Percentiles rank a stretch among this genome's conserved stretches.
Evolutionary conservation across 2,113 vertebrate genomes (phyloP).

Genomic region (Lepus timidus): DNA sequence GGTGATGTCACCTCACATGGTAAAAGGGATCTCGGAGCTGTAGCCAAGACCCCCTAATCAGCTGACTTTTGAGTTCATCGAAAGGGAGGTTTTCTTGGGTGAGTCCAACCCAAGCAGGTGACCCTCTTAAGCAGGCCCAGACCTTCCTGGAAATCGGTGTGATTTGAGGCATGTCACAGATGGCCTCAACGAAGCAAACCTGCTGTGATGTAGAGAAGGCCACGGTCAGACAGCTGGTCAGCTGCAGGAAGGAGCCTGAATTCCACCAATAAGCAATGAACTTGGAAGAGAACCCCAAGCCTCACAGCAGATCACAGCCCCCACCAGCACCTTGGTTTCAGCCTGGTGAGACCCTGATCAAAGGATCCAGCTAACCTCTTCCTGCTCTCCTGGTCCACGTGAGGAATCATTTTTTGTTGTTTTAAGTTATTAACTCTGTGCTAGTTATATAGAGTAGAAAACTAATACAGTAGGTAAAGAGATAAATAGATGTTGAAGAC

Average conservation of each 20-base stretch:
- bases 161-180: background rate
- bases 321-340: background rate
- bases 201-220: background rate
- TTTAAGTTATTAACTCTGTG: background rate
- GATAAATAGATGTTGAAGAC: background rate
- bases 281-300: background rate
- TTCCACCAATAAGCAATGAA: background rate
- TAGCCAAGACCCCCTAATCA: background rate
- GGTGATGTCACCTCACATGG: background rate
- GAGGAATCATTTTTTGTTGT: background rate
- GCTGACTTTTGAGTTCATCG: background rate
- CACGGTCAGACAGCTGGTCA: background rate
- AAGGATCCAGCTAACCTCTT: background rate
- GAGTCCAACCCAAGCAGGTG: background rate
- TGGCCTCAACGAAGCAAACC: background rate
- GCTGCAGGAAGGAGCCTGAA: background rate
- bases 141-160: background rate
- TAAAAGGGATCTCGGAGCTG: background rate
- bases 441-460: background rate
- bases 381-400: background rate
- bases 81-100: background rate
- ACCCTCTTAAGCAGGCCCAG: background rate
- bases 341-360: background rate
- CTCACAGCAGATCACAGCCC: background rate
- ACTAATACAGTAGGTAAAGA: background rate